A percentile compares a stretch with the other conserved stretches of the same genome.
Conservation (phyloP, 2,797 vertebrate genomes). For the Pangasius larnaudii region DNA sequence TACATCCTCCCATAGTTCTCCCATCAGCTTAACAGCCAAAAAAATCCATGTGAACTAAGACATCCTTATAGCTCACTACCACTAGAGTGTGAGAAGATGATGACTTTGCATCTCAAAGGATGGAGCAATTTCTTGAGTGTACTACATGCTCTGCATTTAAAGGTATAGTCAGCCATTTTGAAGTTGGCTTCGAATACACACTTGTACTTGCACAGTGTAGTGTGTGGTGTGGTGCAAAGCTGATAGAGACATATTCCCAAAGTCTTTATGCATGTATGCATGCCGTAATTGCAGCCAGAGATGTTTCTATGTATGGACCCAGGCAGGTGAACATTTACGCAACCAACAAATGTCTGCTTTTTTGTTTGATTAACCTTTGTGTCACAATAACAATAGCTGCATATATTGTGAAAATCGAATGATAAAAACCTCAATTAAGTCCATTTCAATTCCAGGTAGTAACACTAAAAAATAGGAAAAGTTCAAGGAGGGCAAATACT, state of each 20-base stretch:
- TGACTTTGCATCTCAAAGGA: neutral
- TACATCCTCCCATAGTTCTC: slow-evolving; percentile 26
- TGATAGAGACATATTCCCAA: neutral
- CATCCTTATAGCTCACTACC: neutral
- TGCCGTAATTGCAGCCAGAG: neutral
- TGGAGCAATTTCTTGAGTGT: neutral
- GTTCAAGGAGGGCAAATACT: neutral
- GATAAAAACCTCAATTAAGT: neutral
- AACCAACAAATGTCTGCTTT: neutral
- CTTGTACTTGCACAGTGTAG: neutral
- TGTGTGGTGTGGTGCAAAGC: neutral
- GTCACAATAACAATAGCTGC: neutral
- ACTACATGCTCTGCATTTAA: neutral
- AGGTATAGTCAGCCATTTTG: neutral
- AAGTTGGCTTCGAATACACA: neutral
- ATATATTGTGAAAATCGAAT: neutral
- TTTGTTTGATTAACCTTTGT: neutral
- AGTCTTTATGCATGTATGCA: neutral
- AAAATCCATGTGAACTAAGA: slow-evolving; percentile 9
- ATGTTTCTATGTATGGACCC: neutral
- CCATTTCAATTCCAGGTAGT: neutral
- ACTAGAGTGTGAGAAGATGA: neutral
- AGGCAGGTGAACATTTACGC: neutral
- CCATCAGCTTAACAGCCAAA: slow-evolving; percentile 31
- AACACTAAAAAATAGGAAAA: neutral